Evolutionary conservation across 2,113 vertebrate species (phyloP).

Genomic region (Ammospiza caudacuta): DNA sequence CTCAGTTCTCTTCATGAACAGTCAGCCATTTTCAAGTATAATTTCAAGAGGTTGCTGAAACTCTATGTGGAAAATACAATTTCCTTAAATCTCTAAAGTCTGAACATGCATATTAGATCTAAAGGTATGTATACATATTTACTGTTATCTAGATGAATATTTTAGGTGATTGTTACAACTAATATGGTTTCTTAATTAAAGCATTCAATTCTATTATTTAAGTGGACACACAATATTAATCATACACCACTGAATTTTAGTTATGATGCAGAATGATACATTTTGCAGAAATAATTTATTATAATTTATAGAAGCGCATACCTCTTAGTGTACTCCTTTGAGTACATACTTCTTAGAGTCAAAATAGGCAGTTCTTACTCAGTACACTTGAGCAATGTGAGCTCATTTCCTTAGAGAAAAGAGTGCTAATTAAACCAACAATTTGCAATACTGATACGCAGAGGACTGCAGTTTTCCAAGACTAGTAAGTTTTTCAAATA

Average conservation of each 20-base stretch:
- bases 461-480: slow-evolving; percentile 1
- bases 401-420: slow-evolving; percentile 28
- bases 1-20: neutral
- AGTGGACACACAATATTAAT: neutral
- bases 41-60: neutral
- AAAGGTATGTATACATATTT: neutral
- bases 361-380: neutral
- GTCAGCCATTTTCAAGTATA: neutral
- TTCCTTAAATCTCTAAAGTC: neutral
- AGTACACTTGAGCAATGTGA: neutral
- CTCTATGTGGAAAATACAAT: neutral
- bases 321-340: neutral
- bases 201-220: neutral
- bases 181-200: neutral
- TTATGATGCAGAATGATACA: neutral
- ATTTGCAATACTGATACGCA: neutral
- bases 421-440: slow-evolving; percentile 17
- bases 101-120: neutral
- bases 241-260: neutral
- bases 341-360: neutral
- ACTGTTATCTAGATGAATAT: neutral
- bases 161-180: neutral
- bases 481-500: neutral
- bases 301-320: neutral
- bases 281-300: neutral